Evolutionary conservation across 2,113 vertebrate genomes (phyloP).

Genomic region (Ameiurus melas): DNA sequence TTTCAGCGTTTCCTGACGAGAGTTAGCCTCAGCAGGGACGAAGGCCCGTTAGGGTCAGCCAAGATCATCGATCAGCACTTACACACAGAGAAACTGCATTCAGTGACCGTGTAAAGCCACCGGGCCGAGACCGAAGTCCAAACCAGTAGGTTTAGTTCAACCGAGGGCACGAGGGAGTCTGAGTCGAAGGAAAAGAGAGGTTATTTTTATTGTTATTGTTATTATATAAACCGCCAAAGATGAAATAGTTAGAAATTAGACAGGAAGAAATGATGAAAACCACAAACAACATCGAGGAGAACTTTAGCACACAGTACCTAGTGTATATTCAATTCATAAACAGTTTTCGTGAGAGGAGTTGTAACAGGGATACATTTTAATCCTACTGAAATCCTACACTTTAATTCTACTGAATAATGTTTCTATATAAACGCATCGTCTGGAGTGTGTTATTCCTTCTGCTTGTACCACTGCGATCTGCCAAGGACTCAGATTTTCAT

Average conservation of each 20-base stretch:
- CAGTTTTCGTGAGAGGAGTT: no score
- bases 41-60: constrained; percentile 8
- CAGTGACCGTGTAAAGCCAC: constrained; percentile 28
- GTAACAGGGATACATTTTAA: no score
- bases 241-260: background rate
- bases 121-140: constrained; percentile 8
- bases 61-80: constrained; percentile 5
- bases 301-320: no score
- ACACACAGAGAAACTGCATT: constrained; percentile 16
- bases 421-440: background rate
- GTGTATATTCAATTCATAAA: background rate
- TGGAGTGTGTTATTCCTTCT: background rate
- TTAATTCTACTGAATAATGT: background rate
- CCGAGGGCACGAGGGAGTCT: background rate
- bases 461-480: background rate
- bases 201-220: background rate
- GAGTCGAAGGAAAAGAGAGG: background rate
- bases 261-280: background rate
- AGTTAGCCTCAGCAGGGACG: background rate
- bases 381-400: no score
- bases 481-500: background rate
- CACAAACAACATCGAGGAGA: background rate
- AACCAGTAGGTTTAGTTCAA: constrained; percentile 25
- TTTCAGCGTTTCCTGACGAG: background rate
- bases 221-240: no score